These are phyloP conservation scores for Pomatostomus ruficeps DNA, from an alignment of 2,113 vertebrate species.

Conservation along the genomic window DNA sequence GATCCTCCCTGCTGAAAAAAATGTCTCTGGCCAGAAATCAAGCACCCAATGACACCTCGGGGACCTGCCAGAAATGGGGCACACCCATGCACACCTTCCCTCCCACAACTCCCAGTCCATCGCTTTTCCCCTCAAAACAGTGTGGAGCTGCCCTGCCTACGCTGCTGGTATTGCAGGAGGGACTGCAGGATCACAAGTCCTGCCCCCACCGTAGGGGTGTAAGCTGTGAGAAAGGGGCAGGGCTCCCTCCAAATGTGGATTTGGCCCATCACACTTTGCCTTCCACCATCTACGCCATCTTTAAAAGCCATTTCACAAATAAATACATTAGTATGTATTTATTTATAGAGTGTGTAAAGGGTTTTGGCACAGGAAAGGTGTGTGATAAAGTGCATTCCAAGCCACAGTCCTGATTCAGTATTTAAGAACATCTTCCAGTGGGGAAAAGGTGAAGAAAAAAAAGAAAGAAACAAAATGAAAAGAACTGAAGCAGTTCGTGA, in stretches of 20 bases:
- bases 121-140: accelerated
- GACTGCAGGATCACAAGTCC: neutral
- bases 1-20: neutral
- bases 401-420: conserved; percentile 60
- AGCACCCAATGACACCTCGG: neutral
- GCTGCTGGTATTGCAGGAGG: neutral
- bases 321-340: conserved; percentile 42
- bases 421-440: conserved; percentile 63
- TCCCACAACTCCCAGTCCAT: neutral
- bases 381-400: conserved; percentile 69
- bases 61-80: neutral
- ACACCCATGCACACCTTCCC: neutral
- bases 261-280: neutral
- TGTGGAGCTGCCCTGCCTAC: accelerated
- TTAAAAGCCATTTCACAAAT: conserved; percentile 55
- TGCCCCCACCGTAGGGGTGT: neutral
- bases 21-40: neutral
- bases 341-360: conserved; percentile 40
- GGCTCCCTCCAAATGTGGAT: neutral
- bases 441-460: neutral
- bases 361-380: conserved; percentile 67
- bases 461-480: neutral
- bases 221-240: neutral
- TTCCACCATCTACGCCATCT: neutral
- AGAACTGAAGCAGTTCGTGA: conserved; percentile 42